phyloP scores from a whole-genome alignment of 2,888 invertebrate species.

The Megamerina dolium region DNA sequence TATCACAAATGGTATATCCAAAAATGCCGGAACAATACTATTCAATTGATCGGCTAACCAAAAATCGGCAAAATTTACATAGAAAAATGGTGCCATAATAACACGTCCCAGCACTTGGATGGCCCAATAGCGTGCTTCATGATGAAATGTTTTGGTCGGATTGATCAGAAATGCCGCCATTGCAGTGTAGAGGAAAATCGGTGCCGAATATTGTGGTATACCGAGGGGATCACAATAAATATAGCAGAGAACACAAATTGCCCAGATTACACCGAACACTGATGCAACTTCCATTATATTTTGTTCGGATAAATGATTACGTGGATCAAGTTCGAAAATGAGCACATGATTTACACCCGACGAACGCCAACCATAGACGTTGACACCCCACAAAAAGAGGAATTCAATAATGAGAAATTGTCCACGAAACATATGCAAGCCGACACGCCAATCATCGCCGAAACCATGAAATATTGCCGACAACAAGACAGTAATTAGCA shows the following conservation, averaged over 20 bases:
- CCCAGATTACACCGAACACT: slow-evolving; percentile 72
- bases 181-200: slow-evolving; percentile 62
- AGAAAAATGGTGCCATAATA: slow-evolving; percentile 67
- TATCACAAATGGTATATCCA: slow-evolving; percentile 72
- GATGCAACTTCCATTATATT: slow-evolving; percentile 72
- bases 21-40: slow-evolving; percentile 66
- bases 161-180: slow-evolving; percentile 68
- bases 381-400: slow-evolving; percentile 71
- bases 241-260: slow-evolving; percentile 61
- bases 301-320: slow-evolving; percentile 70
- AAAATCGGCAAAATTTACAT: slow-evolving; percentile 77
- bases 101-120: slow-evolving; percentile 55
- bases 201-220: slow-evolving; percentile 72
- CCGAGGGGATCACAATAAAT: slow-evolving; percentile 59
- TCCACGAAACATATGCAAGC: slow-evolving; percentile 72
- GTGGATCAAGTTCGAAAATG: slow-evolving; percentile 75
- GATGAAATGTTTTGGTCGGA: slow-evolving; percentile 68
- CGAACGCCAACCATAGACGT: slow-evolving; percentile 75
- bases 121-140: slow-evolving; percentile 73
- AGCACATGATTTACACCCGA: slow-evolving; percentile 79
- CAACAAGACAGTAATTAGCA: slow-evolving; percentile 65
- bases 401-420: slow-evolving; percentile 71
- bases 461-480: slow-evolving; percentile 55
- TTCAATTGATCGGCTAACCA: slow-evolving; percentile 83
- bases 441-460: slow-evolving; percentile 59